Evolutionary conservation across 2,888 invertebrate species (phyloP).

Genomic region (Agriopis marginaria): DNA sequence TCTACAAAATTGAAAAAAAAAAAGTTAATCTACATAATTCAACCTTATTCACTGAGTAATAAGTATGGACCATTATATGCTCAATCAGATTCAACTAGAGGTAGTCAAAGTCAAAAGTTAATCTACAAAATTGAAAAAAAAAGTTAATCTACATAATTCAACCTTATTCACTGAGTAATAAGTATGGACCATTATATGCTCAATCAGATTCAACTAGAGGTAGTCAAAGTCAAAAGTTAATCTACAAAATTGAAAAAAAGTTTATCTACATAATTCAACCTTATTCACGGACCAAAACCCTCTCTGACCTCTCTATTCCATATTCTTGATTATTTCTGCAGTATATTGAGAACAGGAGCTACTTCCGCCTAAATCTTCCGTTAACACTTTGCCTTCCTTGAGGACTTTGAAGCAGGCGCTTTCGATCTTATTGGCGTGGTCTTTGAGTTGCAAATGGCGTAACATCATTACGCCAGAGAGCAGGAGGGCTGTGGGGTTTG

Average conservation of each 20-base stretch:
- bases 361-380: constrained; percentile 97
- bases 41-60: constrained; percentile 4
- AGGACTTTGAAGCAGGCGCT: constrained; percentile 94
- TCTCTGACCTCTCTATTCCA: constrained; percentile 49
- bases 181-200: constrained; percentile 9
- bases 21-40: neutral
- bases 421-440: constrained; percentile 93
- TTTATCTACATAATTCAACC: constrained; percentile 6
- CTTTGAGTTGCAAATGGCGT: constrained; percentile 92
- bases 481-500: constrained; percentile 98
- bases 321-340: constrained; percentile 90
- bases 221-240: constrained; percentile 1
- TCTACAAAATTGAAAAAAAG: neutral
- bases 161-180: constrained; percentile 2
- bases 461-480: constrained; percentile 99
- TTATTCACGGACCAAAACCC: constrained; percentile 27
- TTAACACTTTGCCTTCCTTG: constrained; percentile 92
- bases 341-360: constrained; percentile 98
- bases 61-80: constrained; percentile 10
- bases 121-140: neutral
- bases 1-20: neutral
- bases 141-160: neutral
- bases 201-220: constrained; percentile 11
- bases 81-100: constrained; percentile 10
- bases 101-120: constrained; percentile 2